phyloP scores from a whole-genome alignment of 2,888 invertebrate genomes.

The Philonicus albiceps region DNA sequence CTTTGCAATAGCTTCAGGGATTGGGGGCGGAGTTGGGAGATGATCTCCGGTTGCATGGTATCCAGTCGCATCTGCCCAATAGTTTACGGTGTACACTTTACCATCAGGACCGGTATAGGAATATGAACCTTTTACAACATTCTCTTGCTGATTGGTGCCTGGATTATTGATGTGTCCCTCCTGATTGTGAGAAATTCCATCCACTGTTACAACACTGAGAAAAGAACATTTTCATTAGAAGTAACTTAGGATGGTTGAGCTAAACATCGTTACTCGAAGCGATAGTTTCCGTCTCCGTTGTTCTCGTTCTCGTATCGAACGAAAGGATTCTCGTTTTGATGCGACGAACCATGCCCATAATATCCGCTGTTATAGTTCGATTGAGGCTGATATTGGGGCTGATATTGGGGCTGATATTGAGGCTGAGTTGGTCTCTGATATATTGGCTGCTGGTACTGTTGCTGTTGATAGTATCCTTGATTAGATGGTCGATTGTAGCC shows the following conservation, averaged over 20 bases:
- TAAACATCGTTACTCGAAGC: conserved; percentile 67
- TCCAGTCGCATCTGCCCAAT: conserved; percentile 79
- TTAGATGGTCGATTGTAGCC: background rate
- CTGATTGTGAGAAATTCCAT: conserved; percentile 70
- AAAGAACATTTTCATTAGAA: background rate
- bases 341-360: background rate
- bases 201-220: conserved; percentile 70
- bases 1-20: conserved; percentile 65
- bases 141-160: conserved; percentile 61
- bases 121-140: conserved; percentile 70
- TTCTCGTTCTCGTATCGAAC: conserved; percentile 69
- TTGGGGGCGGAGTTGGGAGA: conserved; percentile 78
- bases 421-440: conserved; percentile 6
- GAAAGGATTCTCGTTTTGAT: conserved; percentile 62
- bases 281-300: conserved; percentile 71
- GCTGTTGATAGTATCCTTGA: background rate
- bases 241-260: background rate
- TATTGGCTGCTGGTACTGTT: background rate
- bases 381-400: background rate
- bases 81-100: conserved; percentile 70
- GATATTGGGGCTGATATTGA: background rate
- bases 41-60: conserved; percentile 80
- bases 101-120: conserved; percentile 72
- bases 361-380: background rate
- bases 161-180: conserved; percentile 67